Base-by-base conservation (phyloP, 2,888 invertebrate genomes). In the Drosophila recens region DNA sequence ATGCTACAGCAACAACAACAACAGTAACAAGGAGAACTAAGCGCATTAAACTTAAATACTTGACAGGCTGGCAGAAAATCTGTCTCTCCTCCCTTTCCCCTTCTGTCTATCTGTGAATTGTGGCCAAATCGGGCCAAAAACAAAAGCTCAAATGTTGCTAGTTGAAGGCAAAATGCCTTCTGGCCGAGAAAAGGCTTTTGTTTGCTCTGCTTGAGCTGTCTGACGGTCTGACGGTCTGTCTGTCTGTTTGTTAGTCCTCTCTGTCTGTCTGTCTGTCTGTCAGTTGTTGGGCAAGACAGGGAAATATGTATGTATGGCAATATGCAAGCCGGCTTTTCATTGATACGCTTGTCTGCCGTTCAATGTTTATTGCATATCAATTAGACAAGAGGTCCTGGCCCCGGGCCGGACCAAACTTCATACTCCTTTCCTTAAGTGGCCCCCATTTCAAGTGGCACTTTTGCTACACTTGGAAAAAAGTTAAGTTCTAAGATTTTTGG, bases 361-460 rank as follows among this genome's bases (percentile, higher is more conserved):
- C 83, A 82, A 82, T 88, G 83, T 88, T 88, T 83, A 88, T 88
- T 88, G 83, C 83, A 88, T 83, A 83, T 83, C 83, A 83, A 83
- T 83, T 83, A 83, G 76, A 75, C 70, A 70, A 68, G 72, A 49
- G 42, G 20, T 46, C 20, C 66, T 46, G 40, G 13, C 66, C 42
- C 15, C 56, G 46, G 36, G 27, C 23, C n/a, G 15, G 11, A 13
- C 13, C 34, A n/a, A n/a, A n/a, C 13, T 23, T 9, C 38, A 10
- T n/a, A 9, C 20, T 20, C n/a, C 38, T 36, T 34, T n/a, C 9
- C 8, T 8, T 33, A 57, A 76, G 59, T 79, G 75, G 74, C 56
- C 69, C 52, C 68, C 53, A 65, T 59, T 68, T 65, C 17, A 17
- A 17, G 65, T 65, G 48, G 48, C 75, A 70, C 59, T 69, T 64